Base-by-base conservation (phyloP, 2,113 vertebrate species). In the Dendropsophus ebraccatus region DNA sequence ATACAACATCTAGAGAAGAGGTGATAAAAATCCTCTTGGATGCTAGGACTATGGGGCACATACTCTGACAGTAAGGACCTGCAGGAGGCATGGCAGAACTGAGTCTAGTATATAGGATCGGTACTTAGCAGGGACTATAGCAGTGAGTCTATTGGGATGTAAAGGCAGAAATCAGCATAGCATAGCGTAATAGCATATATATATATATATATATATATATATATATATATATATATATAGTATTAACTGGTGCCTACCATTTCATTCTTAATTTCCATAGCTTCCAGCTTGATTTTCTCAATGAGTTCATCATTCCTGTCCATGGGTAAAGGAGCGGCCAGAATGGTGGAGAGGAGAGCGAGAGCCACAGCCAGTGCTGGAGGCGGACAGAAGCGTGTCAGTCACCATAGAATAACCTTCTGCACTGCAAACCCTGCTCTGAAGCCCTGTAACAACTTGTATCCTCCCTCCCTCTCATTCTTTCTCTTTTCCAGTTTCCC, bases 401-500 rank as follows among this genome's bases (percentile, higher is more conserved):
- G 75, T 79, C 52, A 58, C 30, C n/a, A 21, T 28, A 79, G 37
- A 0, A 19, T 79, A 10, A n/a, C 4, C 35, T 79, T 13, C 8
- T 11, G 32, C 76, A 79, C 52, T 56, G 50, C 28, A n/a, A 32
- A 37, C 17, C 58, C 52, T 56, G 25, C 47, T 54, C 3, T 5
- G 41, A 1, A 23, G n/a, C 23, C n/a, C 37, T 47, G 52, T 17
- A 21, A 78, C 4, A 37, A 14, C 30, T 23, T 23, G 50, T 28
- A 78, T 56, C 49, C 2, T 56, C 50, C 75, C 52, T 79, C 21
- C 47, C 35, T 12, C 30, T 78, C 47, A 52, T 52, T 77, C 74
- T 75, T 75, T 19, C 75, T 56, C 16, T 50, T 50, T 54, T 32
- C 49, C 28, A 77, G 47, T 78, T 78, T 25, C 70, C 37, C 72